phyloP scores from a whole-genome alignment of 2,888 invertebrate genomes.

The Campopleginae sp. region DNA sequence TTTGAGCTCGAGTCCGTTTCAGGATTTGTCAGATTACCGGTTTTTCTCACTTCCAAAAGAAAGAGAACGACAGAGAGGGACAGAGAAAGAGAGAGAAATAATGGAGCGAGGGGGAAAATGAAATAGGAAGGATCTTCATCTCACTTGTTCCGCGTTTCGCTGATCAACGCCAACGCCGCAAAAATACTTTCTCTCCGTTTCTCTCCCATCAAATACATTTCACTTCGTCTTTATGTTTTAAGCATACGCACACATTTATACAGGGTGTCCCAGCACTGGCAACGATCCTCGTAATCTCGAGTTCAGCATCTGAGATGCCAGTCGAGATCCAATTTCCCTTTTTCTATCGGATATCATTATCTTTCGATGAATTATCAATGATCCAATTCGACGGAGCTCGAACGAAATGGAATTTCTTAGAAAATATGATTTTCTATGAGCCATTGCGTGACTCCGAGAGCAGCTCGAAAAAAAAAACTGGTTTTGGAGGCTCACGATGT shows the following conservation, averaged over 20 bases:
- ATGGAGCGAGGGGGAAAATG: neutral
- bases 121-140: slow-evolving; percentile 32
- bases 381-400: neutral
- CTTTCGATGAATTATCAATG: neutral
- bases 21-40: slow-evolving; percentile 47
- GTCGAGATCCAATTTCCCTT: neutral
- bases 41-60: slow-evolving; percentile 18
- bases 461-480: neutral
- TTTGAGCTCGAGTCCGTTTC: slow-evolving; percentile 41
- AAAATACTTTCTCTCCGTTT: slow-evolving; percentile 62
- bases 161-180: slow-evolving; percentile 42
- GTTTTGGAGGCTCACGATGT: neutral
- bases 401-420: neutral
- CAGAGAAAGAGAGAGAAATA: slow-evolving; percentile 4
- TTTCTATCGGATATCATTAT: neutral
- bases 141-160: slow-evolving; percentile 45
- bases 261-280: neutral
- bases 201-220: slow-evolving; percentile 31
- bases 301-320: neutral
- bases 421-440: neutral
- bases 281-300: neutral
- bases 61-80: neutral
- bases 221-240: slow-evolving; percentile 31
- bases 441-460: neutral
- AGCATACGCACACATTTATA: neutral